These are phyloP conservation scores for Heteronetta atricapilla DNA, from an alignment of 2,113 vertebrate genomes.

Conservation along the genomic window DNA sequence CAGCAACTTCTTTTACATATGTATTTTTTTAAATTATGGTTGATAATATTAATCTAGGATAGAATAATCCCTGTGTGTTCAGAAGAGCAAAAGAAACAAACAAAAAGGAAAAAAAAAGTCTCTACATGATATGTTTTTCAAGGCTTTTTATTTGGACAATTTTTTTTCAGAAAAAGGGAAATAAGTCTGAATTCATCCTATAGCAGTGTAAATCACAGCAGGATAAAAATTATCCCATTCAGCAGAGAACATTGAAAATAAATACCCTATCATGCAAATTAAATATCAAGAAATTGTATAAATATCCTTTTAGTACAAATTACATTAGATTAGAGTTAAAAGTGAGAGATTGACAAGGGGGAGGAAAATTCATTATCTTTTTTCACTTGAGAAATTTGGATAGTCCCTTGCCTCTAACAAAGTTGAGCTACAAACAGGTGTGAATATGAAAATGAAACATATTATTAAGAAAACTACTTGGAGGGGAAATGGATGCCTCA, in stretches of 20 bases:
- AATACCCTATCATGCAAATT: background rate
- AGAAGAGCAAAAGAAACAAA: background rate
- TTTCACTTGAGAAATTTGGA: slow-evolving; percentile 10
- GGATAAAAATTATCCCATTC: background rate
- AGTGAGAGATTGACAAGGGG: background rate
- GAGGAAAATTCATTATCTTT: background rate
- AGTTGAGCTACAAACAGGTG: background rate
- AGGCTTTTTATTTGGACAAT: background rate
- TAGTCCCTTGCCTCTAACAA: background rate
- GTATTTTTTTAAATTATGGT: background rate
- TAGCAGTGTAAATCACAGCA: rapidly evolving
- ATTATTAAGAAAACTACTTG: background rate
- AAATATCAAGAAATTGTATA: background rate
- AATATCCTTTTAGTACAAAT: background rate
- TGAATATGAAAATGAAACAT: background rate
- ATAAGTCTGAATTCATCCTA: background rate
- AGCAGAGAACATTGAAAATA: background rate
- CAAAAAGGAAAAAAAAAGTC: background rate
- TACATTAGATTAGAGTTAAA: background rate
- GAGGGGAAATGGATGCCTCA: background rate
- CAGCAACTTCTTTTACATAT: background rate
- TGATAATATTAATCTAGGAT: background rate
- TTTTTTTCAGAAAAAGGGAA: background rate
- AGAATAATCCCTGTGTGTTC: background rate
- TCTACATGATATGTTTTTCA: background rate